Evolutionary conservation across 2,113 vertebrate genomes (phyloP), one percentile per base, ranked within the genome.

Genomic region (Gadus chalcogrammus): DNA sequence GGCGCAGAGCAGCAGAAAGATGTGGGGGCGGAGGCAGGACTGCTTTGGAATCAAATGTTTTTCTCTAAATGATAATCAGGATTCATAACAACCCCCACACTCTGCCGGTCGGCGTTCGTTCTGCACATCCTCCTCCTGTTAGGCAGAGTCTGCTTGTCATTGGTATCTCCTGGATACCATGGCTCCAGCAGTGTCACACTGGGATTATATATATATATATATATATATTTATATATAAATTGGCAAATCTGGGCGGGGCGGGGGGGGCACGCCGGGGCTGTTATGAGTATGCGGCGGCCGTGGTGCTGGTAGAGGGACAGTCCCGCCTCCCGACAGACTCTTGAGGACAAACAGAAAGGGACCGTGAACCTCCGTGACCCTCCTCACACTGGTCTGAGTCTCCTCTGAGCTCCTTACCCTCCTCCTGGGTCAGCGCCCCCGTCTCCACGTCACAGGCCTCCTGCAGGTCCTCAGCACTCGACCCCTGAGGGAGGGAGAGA

Each of bases 91-190:
- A 71, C 73, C 69, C 67, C 28, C 3, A 48, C 42, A 48, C 8
- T 48, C 12, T 48, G 42, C 11, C 11, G 42, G 42, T 48, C 8
- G 9, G 42, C 42, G 42, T 48, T 48, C 42, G 48, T 67, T 8
- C 52, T 35, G 88, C 88, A 84, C 88, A 90, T 86, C 83, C 88
- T 81, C 88, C 2, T 22, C 72, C 38, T 5, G 35, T 56, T 72
- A 58, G 79, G 77, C 74, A 48, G 83, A 89, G 85, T 73, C 67
- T 74, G 87, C 84, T 91, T 91, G 89, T 91, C 89, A 81, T 83
- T 77, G 58, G 63, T 63, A 66, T 81, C 71, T 75, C 70, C 74
- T 76, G 71, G 53, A 78, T 73, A 74, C 75, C 74, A 80, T 68
- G 61, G 17, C 13, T 42, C 72, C 75, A 28, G 31, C 76, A 68